Percentiles rank a stretch among this genome's conserved stretches.
phyloP scores from a whole-genome alignment of 1,140 invertebrate species.

The Drosophila albomicans region DNA sequence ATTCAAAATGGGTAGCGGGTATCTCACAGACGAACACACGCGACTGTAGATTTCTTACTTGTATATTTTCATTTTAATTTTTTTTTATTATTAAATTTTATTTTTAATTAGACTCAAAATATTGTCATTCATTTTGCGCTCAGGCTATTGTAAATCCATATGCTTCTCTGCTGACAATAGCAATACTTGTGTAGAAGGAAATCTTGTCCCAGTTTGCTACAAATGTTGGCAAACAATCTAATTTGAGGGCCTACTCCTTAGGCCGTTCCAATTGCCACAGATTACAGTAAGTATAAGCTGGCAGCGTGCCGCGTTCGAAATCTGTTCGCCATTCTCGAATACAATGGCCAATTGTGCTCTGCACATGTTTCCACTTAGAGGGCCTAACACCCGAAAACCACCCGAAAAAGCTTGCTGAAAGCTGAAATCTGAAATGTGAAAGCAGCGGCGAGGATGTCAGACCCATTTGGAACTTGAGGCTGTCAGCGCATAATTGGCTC shows the following conservation, averaged over 20 bases:
- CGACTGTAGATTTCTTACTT: too few species aligned
- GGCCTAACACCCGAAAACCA: background rate
- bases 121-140: too few species aligned
- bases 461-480: conserved; percentile 51
- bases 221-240: conserved; percentile 31
- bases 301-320: conserved; percentile 53
- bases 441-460: background rate
- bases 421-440: too few species aligned
- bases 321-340: conserved; percentile 26
- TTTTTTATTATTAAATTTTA: too few species aligned
- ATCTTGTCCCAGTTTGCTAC: background rate
- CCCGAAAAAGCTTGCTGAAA: background rate
- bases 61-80: too few species aligned
- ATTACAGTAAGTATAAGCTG: conserved; percentile 32
- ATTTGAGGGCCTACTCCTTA: conserved; percentile 13
- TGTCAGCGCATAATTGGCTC: conserved; percentile 76
- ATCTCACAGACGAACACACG: too few species aligned
- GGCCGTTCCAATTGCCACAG: conserved; percentile 27
- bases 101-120: too few species aligned
- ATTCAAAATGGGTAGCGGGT: too few species aligned
- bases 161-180: background rate
- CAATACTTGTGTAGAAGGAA: conserved; percentile 1
- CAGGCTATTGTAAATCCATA: background rate
- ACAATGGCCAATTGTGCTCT: conserved; percentile 47
- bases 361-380: conserved; percentile 46